phyloP scores from a whole-genome alignment of 2,113 vertebrate species.

The Columba janthina region DNA sequence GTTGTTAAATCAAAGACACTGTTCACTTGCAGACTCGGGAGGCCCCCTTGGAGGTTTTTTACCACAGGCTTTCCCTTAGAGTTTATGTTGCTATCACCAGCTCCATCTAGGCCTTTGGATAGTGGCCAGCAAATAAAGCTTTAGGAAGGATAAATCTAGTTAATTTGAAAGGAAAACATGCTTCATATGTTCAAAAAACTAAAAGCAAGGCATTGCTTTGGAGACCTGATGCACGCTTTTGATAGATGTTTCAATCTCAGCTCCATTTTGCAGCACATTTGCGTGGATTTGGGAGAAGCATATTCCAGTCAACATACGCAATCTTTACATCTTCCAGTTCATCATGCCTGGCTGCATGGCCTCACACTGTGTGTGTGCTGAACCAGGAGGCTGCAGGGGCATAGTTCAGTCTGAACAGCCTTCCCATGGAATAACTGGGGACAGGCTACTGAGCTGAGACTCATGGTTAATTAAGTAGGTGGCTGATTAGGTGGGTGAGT shows the following conservation, averaged over 20 bases:
- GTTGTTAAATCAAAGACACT: not conserved
- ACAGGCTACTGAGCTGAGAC: not conserved
- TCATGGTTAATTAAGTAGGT: not conserved
- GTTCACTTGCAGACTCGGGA: not conserved
- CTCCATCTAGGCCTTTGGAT: not conserved
- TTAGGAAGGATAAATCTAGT: not conserved
- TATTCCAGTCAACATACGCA: not conserved
- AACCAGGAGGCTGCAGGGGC: not conserved
- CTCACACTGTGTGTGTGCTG: accelerated
- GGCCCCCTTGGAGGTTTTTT: not conserved
- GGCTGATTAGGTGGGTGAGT: not conserved
- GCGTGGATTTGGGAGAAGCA: not conserved
- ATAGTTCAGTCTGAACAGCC: not conserved
- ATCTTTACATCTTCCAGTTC: not conserved
- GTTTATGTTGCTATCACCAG: not conserved
- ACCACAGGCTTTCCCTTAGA: not conserved
- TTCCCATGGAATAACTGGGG: not conserved
- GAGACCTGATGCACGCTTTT: not conserved
- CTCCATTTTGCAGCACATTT: not conserved
- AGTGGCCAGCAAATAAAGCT: not conserved
- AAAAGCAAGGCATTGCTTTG: not conserved
- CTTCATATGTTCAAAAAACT: not conserved
- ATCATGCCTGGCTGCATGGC: not conserved
- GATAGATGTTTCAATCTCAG: accelerated
- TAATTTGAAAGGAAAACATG: not conserved